phyloP scores from a whole-genome alignment of 2,888 invertebrate species.

The Leptura quadrifasciata region DNA sequence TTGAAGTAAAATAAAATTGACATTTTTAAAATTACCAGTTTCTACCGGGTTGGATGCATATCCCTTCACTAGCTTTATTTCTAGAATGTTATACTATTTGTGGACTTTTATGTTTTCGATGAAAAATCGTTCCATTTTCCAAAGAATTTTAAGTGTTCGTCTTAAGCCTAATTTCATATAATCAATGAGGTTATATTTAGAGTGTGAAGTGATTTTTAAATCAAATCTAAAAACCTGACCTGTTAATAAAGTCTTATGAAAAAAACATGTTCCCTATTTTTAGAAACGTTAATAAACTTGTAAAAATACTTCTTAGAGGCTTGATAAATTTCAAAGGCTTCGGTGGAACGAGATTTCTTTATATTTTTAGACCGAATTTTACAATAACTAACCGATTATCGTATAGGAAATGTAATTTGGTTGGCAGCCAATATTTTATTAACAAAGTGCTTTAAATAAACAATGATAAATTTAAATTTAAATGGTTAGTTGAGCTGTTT shows the following conservation, averaged over 20 bases:
- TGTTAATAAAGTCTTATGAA: constrained; percentile 8
- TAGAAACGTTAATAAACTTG: constrained; percentile 29
- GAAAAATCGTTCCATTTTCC: neutral
- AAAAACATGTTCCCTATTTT: constrained; percentile 31
- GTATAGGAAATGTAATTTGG: constrained; percentile 19
- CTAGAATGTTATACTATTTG: no score
- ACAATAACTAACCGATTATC: constrained; percentile 14
- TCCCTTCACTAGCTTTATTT: no score
- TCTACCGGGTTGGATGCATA: no score
- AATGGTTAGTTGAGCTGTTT: neutral
- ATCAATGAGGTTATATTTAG: constrained; percentile 13
- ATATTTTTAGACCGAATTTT: constrained; percentile 18
- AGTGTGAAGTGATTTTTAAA: constrained; percentile 17
- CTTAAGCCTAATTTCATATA: constrained; percentile 1
- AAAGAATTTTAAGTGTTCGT: constrained; percentile 5
- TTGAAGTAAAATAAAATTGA: no score
- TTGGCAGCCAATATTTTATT: constrained; percentile 21
- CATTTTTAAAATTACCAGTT: no score
- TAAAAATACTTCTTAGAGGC: constrained; percentile 25
- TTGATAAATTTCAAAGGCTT: constrained; percentile 17
- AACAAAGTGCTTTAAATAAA: constrained; percentile 2
- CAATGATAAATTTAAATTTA: neutral
- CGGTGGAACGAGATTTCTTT: neutral
- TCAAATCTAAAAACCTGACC: constrained; percentile 12
- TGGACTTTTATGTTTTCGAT: no score